Percentiles rank a stretch among this genome's conserved stretches.
Conservation (phyloP, 2,888 invertebrate species). For the Ryuthela nishihirai region DNA sequence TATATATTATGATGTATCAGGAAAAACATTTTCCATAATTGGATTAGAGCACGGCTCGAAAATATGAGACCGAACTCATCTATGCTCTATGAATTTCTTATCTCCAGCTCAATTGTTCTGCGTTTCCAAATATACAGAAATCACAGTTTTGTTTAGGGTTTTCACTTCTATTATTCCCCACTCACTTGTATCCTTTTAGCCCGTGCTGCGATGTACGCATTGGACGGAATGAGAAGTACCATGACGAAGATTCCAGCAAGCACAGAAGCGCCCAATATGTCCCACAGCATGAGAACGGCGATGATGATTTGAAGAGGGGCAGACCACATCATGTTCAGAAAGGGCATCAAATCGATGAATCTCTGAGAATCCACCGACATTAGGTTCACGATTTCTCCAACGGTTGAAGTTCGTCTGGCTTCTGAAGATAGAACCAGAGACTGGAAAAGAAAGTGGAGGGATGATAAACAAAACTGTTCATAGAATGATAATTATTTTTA, state of each 20-base stretch:
- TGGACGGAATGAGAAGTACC: conserved; percentile 86
- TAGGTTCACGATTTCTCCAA: conserved; percentile 87
- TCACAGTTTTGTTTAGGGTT: no score
- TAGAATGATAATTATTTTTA: no score
- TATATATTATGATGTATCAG: no score
- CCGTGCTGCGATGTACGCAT: conserved; percentile 76
- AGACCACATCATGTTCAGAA: conserved; percentile 86
- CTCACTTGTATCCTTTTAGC: conserved; percentile 66
- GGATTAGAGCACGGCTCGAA: no score
- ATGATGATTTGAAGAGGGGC: conserved; percentile 77
- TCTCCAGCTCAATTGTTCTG: no score
- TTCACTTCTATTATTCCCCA: no score
- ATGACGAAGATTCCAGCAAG: conserved; percentile 90
- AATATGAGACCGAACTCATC: no score
- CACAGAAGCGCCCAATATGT: conserved; percentile 57
- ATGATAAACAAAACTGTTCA: no score
- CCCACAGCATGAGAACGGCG: conserved; percentile 72
- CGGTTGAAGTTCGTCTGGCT: conserved; percentile 59
- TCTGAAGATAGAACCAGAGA: conserved; percentile 43
- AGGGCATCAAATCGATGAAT: conserved; percentile 78
- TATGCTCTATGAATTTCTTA: no score
- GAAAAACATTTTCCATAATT: no score
- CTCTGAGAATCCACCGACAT: conserved; percentile 90
- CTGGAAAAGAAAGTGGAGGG: no score
- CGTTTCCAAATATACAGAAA: no score